A percentile compares a stretch with the other conserved stretches of the same genome.
Conservation (phyloP, 2,797 vertebrate genomes). For the Setipinna tenuifilis region DNA sequence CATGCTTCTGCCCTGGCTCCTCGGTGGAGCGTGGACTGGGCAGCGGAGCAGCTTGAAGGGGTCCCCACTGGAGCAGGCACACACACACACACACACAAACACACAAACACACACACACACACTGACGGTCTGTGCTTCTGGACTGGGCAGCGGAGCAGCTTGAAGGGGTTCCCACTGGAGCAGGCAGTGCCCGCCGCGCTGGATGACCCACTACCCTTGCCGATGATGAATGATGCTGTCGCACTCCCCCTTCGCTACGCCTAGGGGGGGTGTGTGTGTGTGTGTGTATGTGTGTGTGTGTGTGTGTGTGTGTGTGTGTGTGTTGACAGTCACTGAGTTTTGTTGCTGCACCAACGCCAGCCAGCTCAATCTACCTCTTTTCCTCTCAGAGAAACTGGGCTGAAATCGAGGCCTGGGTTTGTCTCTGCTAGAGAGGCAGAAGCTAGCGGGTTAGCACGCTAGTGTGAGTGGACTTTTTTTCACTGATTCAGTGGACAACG, state of each 20-base stretch:
- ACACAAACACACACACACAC: constrained; percentile 16
- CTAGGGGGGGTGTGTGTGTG: not conserved
- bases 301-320: too few relatives aligned
- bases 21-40: too few relatives aligned
- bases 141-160: not conserved
- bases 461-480: not conserved
- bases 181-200: not conserved
- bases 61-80: not conserved
- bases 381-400: not conserved
- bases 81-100: constrained; percentile 8
- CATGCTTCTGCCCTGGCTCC: too few relatives aligned
- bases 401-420: not conserved
- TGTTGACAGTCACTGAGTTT: not conserved
- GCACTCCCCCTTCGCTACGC: not conserved
- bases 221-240: constrained; percentile 13
- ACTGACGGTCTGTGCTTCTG: not conserved
- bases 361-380: not conserved
- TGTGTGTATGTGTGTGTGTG: too few relatives aligned
- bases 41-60: too few relatives aligned
- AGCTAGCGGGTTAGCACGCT: not conserved
- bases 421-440: not conserved
- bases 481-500: not conserved
- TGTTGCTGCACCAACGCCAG: not conserved
- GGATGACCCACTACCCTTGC: constrained; percentile 22
- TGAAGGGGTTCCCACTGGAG: constrained; percentile 12